Evolutionary conservation across 2,113 vertebrate species (phyloP).

Genomic region (Orthonyx spaldingii): DNA sequence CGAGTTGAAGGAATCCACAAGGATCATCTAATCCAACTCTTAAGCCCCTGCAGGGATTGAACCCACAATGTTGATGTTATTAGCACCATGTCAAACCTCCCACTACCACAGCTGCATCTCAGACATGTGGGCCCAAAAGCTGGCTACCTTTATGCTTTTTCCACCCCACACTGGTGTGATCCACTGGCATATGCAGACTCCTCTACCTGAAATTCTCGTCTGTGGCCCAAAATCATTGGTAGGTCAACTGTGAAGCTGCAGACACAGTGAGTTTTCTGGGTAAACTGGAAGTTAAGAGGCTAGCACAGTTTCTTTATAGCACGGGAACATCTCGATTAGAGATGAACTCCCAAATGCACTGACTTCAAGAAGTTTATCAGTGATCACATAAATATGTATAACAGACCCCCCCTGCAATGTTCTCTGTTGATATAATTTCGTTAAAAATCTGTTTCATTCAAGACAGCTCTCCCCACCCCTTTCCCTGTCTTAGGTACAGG

Average conservation of each 20-base stretch:
- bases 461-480: not conserved
- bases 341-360: not conserved
- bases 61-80: not conserved
- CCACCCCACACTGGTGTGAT: not conserved
- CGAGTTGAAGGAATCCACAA: not conserved
- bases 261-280: not conserved
- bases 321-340: not conserved
- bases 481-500: not conserved
- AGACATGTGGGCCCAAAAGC: not conserved
- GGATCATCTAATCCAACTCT: not conserved
- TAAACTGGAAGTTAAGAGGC: not conserved
- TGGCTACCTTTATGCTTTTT: not conserved
- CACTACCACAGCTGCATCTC: not conserved
- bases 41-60: accelerated
- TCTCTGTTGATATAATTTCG: not conserved
- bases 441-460: not conserved
- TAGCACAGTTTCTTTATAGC: not conserved
- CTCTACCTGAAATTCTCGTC: not conserved
- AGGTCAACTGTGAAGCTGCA: not conserved
- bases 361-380: not conserved
- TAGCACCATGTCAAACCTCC: not conserved
- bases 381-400: not conserved
- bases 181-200: not conserved
- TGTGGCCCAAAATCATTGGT: not conserved
- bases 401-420: not conserved